A percentile compares a stretch with the other conserved stretches of the same genome.
phyloP scores from a whole-genome alignment of 2,888 invertebrate species.

The Lasioglossum malachurum region DNA sequence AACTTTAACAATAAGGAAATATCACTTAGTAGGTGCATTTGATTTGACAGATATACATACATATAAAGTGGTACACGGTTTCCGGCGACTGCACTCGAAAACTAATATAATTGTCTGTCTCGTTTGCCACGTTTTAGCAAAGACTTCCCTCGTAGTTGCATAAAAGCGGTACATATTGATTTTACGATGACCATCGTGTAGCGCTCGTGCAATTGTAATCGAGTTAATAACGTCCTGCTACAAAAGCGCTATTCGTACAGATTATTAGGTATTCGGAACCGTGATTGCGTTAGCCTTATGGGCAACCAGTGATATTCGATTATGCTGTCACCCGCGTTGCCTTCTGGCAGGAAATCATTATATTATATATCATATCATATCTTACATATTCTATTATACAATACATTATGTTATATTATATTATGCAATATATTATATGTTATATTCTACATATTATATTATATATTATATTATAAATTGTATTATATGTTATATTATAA shows the following conservation, averaged over 20 bases:
- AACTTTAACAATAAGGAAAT: background rate
- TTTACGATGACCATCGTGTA: background rate
- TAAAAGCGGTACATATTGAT: background rate
- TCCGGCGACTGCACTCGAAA: background rate
- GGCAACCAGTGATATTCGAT: background rate
- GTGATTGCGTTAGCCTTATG: background rate
- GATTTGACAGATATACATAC: background rate
- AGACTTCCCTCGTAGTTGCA: background rate
- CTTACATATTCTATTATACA: no score
- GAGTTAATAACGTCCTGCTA: background rate
- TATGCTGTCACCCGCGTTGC: background rate
- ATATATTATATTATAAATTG: no score
- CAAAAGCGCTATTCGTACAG: background rate
- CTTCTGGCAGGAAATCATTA: background rate
- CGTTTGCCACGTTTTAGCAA: background rate
- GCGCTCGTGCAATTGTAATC: background rate
- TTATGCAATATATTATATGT: no score
- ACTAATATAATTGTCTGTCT: background rate
- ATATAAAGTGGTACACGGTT: background rate
- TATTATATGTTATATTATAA: no score
- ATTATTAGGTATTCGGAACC: background rate
- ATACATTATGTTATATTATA: no score
- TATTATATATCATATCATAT: no score
- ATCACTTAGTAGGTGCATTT: background rate
- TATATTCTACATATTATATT: no score